Base-by-base conservation (phyloP, 2,113 vertebrate genomes). In the Terrapene triunguis region DNA sequence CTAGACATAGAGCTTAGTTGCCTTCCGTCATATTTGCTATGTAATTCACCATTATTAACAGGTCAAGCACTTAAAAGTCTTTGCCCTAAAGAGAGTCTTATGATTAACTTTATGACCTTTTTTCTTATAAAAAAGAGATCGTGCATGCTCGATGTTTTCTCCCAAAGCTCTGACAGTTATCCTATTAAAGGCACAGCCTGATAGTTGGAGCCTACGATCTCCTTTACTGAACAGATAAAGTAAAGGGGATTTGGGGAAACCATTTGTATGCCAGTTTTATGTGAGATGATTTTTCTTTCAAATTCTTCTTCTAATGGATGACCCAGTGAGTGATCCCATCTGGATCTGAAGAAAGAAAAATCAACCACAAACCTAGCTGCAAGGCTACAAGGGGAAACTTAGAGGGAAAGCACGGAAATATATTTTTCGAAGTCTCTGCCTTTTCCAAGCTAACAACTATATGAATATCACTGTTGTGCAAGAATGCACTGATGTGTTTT, bases 381-480 rank as follows among this genome's bases (percentile, higher is more conserved):
- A 53, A 21, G 1, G 5, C 87, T 80, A 47, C 24, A 76, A 62
- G 93, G 35, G 32, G 97, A 91, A 94, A 91, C 22, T 72, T 95
- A 85, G 91, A 84, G 8, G 17, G 11, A 2, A 93, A 95, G 88
- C 89, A 94, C 25, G 4, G 48, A 97, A 96, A 95, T 65, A 42
- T 62, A 19, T 53, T 94, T 97, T 93, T 94, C 59, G 93, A 95
- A 95, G 74, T 93, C 17, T 5, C 44, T 96, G 82, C 48, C 47
- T 96, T 89, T 97, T 95, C 81, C 92, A 47, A 80, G 54, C 74
- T 96, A 94, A 47, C 44, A 85, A 92, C 88, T 95, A 80, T 95
- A 83, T 96, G 86, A 93, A 93, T 80, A 92, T 7, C 51, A 92
- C 78, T 83, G 57, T 92, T 95, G 78, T 88, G 54, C 42, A 94